phyloP scores from a whole-genome alignment of 2,113 vertebrate species.

The Rhinoptilus africanus region DNA sequence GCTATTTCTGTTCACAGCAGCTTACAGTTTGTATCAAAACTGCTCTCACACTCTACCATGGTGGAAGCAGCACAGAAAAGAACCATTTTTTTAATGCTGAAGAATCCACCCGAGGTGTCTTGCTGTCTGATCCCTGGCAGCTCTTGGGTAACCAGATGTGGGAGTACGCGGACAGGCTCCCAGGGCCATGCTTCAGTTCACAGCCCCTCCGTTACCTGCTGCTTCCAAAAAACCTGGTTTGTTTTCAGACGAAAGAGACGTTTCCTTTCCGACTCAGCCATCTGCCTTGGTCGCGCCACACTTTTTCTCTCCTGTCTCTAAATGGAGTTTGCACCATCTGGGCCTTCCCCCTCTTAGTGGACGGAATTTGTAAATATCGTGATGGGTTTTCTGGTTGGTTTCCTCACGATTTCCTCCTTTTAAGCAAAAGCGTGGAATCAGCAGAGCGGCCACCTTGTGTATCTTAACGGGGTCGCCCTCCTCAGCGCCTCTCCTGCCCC shows the following conservation, averaged over 20 bases:
- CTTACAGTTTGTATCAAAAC: background rate
- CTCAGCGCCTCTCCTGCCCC: background rate
- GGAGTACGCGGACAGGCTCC: background rate
- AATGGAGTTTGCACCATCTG: background rate
- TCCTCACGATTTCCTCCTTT: background rate
- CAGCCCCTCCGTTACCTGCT: background rate
- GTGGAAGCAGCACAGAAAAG: background rate
- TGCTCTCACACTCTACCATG: background rate
- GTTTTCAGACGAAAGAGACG: background rate
- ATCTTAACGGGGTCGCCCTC: background rate
- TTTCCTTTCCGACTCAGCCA: background rate
- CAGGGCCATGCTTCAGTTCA: background rate
- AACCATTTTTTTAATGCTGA: background rate
- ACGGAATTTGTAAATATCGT: background rate
- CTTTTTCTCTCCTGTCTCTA: background rate
- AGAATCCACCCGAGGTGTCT: background rate
- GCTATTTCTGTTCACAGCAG: background rate
- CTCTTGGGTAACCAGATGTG: background rate
- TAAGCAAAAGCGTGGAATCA: rapidly evolving
- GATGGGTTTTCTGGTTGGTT: background rate
- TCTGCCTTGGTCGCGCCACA: background rate
- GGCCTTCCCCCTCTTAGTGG: background rate
- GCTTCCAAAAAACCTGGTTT: background rate
- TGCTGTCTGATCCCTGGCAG: background rate
- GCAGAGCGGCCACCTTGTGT: background rate